Evolutionary conservation across 2,888 invertebrate species (phyloP), one percentile per base, ranked within the genome.

Genomic region (Caenorhabditis wallacei): DNA sequence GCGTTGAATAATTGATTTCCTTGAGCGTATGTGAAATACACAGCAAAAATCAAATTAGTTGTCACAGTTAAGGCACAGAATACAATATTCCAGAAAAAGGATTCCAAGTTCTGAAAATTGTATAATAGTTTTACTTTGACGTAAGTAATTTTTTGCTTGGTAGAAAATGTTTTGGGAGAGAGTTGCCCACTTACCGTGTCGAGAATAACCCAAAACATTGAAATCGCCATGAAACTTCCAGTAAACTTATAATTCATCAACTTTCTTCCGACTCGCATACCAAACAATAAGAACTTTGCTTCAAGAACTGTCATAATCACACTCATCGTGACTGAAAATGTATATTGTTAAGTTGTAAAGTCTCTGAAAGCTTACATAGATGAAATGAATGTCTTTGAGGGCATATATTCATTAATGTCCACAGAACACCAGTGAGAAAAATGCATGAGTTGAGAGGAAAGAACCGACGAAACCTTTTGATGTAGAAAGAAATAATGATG

Each of bases 351-450:
- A n/a, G n/a, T n/a, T n/a, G n/a, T n/a, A 10, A 35, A 5, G 30
- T 30, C 8, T 30, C 16, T 8, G 22, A 13, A 4, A n/a, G 22
- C 66, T 51, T 37, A 66, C 66, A 66, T 10, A 66, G 22, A 48
- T 51, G 66, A 13, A 37, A 66, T 3, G 66, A 35, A 26, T 66
- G 35, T 20, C 24, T 51, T 16, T 59, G 59, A 10, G 59, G 59
- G 8, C 20, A 37, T 40, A 35, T 53, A 40, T 68, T 68, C 53
- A 51, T 66, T 3, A 30, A 1, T 18, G 66, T 51, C 66, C 66
- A 66, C 5, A 66, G 18, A 10, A 51, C 8, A 5, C 66, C 66
- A 13, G 66, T 66, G 1, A 66, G 30, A 35, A 51, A 66, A 5
- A 66, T 35, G 16, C 59, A 40, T 5, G 59, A 59, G 30, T 59